Conservation (phyloP, 1,140 invertebrate species). For the Sipha flava region DNA sequence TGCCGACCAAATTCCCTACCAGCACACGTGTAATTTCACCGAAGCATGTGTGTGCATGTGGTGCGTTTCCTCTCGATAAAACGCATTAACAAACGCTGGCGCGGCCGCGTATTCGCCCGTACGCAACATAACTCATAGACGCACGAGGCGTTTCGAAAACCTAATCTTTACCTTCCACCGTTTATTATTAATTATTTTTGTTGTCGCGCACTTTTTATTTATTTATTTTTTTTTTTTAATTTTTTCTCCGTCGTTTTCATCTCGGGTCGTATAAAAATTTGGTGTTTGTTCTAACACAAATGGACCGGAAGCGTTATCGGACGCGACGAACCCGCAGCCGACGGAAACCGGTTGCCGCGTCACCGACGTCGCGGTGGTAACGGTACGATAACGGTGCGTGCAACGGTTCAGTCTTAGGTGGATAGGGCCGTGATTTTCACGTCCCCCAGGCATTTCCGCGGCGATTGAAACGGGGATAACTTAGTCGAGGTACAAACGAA, state of each 20-base stretch:
- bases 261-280: neutral
- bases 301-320: neutral
- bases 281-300: neutral
- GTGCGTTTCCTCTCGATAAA: slow-evolving; percentile 30
- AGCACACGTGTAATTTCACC: neutral
- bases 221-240: neutral
- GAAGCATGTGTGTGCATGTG: neutral
- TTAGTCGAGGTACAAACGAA: no score
- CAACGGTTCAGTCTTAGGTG: no score
- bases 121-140: neutral
- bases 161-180: slow-evolving; percentile 13
- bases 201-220: slow-evolving; percentile 1
- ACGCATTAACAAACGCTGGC: slow-evolving; percentile 13
- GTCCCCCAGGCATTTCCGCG: no score
- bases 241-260: neutral
- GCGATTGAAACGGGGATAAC: no score
- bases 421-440: no score
- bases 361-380: no score
- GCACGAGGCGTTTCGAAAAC: neutral
- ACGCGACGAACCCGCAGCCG: neutral
- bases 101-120: neutral
- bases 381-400: no score
- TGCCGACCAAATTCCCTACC: neutral
- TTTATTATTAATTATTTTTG: neutral
- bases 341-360: neutral